These are phyloP conservation scores for Dreissena rostriformis DNA, from an alignment of 1,140 invertebrate species.

Conservation along the genomic window DNA sequence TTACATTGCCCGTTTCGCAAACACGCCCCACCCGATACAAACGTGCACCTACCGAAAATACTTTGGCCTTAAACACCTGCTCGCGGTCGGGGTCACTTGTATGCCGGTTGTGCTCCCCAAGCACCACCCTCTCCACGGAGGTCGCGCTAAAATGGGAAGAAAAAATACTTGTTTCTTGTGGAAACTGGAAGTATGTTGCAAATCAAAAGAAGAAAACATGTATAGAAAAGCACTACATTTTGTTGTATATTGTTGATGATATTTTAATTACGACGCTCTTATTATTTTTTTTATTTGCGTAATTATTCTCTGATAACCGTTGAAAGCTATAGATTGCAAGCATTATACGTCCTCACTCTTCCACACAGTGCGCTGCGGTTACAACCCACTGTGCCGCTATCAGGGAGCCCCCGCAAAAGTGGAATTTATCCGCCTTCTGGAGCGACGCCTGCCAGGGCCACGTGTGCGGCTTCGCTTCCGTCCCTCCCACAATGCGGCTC, in stretches of 20 bases:
- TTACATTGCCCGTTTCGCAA: too few relatives aligned
- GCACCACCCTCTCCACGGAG: background rate
- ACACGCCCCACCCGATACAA: too few relatives aligned
- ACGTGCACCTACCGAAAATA: background rate
- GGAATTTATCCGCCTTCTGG: conserved; percentile 59
- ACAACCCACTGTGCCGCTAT: conserved; percentile 87
- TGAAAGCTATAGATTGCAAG: too few relatives aligned
- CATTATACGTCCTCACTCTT: conserved; percentile 9
- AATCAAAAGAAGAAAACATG: too few relatives aligned
- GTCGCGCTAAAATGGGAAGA: too few relatives aligned
- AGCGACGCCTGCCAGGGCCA: conserved; percentile 73
- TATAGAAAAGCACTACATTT: too few relatives aligned
- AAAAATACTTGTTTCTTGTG: too few relatives aligned
- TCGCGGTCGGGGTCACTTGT: background rate
- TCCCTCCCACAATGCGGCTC: conserved; percentile 63
- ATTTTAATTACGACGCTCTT: too few relatives aligned
- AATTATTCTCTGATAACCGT: too few relatives aligned
- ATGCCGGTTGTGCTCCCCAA: conserved; percentile 13
- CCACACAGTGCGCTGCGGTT: conserved; percentile 88
- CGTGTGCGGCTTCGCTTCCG: conserved; percentile 25
- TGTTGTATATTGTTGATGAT: too few relatives aligned
- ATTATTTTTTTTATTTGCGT: too few relatives aligned
- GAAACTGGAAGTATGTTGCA: too few relatives aligned
- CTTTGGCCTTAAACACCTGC: background rate
- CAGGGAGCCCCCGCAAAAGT: conserved; percentile 89